Evolutionary conservation across 2,113 vertebrate species (phyloP).

Genomic region (Ornithorhynchus anatinus): DNA sequence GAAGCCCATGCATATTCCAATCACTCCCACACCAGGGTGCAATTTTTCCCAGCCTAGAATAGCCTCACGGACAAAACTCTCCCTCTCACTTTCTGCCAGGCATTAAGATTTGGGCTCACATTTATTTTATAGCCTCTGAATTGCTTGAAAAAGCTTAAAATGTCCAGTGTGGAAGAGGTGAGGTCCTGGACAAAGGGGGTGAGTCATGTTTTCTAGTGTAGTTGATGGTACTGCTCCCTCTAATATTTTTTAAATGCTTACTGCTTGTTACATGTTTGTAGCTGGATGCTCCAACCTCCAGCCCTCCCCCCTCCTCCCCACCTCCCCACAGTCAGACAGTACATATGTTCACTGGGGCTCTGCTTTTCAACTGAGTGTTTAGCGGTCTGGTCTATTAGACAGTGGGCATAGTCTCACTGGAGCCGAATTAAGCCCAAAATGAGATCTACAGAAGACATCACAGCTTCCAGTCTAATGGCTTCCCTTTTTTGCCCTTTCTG

Average conservation of each 20-base stretch:
- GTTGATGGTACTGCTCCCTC: slow-evolving; percentile 14
- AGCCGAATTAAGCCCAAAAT: slow-evolving; percentile 8
- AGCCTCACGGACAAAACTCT: no score
- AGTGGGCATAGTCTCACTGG: slow-evolving; percentile 7
- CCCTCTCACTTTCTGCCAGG: no score
- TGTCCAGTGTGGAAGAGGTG: not conserved
- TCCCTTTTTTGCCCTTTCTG: not conserved
- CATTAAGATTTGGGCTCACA: slow-evolving; percentile 14
- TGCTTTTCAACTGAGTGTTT: slow-evolving; percentile 31
- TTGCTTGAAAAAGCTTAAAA: slow-evolving; percentile 18
- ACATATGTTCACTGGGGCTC: slow-evolving; percentile 21
- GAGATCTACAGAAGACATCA: not conserved
- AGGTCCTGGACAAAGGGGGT: slow-evolving; percentile 15
- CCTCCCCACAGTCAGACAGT: slow-evolving; percentile 31
- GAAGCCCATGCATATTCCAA: no score
- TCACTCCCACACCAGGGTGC: no score
- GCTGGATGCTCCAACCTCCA: slow-evolving; percentile 26
- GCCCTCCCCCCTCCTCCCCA: slow-evolving; percentile 32
- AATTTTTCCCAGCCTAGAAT: no score
- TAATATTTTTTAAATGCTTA: slow-evolving; percentile 17
- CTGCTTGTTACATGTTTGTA: slow-evolving; percentile 22
- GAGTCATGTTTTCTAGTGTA: slow-evolving; percentile 24
- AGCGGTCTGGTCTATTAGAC: slow-evolving; percentile 18
- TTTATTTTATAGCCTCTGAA: slow-evolving; percentile 12
- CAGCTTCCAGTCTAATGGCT: slow-evolving; percentile 1